phyloP scores from a whole-genome alignment of 2,888 invertebrate genomes.

The Syrphus vitripennis region DNA sequence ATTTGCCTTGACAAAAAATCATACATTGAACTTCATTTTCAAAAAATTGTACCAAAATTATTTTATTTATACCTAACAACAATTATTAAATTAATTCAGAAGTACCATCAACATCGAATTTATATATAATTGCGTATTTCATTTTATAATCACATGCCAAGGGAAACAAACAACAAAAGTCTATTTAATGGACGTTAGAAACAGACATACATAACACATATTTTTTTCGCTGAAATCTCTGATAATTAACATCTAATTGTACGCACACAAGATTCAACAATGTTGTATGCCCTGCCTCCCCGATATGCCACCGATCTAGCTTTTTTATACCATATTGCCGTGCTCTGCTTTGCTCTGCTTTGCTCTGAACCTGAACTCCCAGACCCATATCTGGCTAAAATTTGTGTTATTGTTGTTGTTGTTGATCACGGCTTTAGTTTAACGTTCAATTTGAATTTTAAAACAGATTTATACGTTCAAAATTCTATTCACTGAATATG shows the following conservation, averaged over 20 bases:
- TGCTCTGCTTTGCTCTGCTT: background rate
- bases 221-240: constrained; percentile 8
- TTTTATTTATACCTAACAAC: background rate
- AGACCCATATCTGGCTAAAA: background rate
- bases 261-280: constrained; percentile 30
- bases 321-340: no score
- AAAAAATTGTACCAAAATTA: background rate
- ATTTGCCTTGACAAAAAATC: no score
- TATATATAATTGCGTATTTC: background rate
- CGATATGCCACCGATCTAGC: no score
- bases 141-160: background rate
- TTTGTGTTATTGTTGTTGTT: background rate
- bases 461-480: constrained; percentile 16
- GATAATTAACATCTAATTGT: constrained; percentile 56
- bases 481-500: constrained; percentile 8
- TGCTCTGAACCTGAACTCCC: background rate
- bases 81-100: background rate
- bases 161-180: background rate
- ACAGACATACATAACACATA: background rate
- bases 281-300: background rate
- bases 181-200: background rate
- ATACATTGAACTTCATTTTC: no score
- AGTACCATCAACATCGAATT: background rate
- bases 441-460: constrained; percentile 37
- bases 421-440: constrained; percentile 14